Evolutionary conservation across 2,888 invertebrate species (phyloP).

Genomic region (Agrotis segetum): DNA sequence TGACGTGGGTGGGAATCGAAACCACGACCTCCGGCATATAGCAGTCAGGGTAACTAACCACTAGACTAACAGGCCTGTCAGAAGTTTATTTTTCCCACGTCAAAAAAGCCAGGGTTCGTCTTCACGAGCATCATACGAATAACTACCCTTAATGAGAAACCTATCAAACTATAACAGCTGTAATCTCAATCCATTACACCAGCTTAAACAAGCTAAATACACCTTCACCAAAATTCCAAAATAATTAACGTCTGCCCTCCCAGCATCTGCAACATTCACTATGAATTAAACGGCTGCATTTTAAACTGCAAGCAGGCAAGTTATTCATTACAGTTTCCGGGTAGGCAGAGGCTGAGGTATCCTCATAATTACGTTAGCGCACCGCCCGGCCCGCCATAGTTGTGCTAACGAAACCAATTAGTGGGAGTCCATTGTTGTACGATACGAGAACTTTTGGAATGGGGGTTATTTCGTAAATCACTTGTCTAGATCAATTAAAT

Average conservation of each 20-base stretch:
- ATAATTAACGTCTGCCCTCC: slow-evolving; percentile 48
- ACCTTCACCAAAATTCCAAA: slow-evolving; percentile 39
- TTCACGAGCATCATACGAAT: too few relatives aligned
- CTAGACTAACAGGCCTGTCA: too few relatives aligned
- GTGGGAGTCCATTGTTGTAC: slow-evolving; percentile 66
- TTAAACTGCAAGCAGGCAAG: slow-evolving; percentile 71
- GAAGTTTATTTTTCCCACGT: too few relatives aligned
- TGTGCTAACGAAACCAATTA: slow-evolving; percentile 87
- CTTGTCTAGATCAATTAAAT: too few relatives aligned
- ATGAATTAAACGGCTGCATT: slow-evolving; percentile 64
- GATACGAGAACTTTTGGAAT: slow-evolving; percentile 66
- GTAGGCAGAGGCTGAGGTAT: slow-evolving; percentile 63
- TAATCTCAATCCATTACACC: neutral
- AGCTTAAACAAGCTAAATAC: slow-evolving; percentile 21
- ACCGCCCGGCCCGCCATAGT: slow-evolving; percentile 68
- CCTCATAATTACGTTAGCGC: slow-evolving; percentile 80
- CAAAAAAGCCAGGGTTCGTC: too few relatives aligned
- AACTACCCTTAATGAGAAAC: neutral
- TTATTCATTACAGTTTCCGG: slow-evolving; percentile 70
- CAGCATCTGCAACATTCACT: slow-evolving; percentile 24
- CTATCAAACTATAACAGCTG: neutral
- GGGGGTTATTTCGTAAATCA: too few relatives aligned
- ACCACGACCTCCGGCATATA: too few relatives aligned
- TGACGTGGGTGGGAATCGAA: too few relatives aligned
- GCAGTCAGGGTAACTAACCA: too few relatives aligned